Base-by-base conservation (phyloP, 1,140 invertebrate genomes). In the Lasioglossum baleicum region DNA sequence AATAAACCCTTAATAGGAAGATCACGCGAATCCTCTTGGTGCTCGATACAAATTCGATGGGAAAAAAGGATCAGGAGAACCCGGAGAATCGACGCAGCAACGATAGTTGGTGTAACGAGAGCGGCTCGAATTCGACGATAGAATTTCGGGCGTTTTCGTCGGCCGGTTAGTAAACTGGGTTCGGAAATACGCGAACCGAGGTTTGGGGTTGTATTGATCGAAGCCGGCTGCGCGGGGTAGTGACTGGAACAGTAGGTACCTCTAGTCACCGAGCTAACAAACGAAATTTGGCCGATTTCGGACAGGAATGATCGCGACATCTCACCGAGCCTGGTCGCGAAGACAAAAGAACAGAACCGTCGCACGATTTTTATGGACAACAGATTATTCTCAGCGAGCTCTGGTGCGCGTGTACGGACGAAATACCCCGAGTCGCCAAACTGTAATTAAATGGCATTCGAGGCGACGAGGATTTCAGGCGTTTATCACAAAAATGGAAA, bases 161-260 rank as follows among this genome's bases (percentile, higher is more conserved):
- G 79, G 78, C 68, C 81, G 58, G 81, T 86, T 86, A 79, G 81
- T 80, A 86, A 88, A 88, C 86, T 85, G 85, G 85, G 76, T 90
- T 90, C 85, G 88, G 86, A 90, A 90, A 88, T 90, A 87, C 89
- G 86, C 84, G 87, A 80, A 64, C 84, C 73, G 75, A 84, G 87
- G 88, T 91, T 91, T 91, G 89, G 86, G 89, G 87, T 90, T 83
- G 90, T 91, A 91, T 91, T 91, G 90, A 91, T 91, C 90, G 89
- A 71, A 82, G 81, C 80, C 64, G 81, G 80, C 85, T 89, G 87
- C 88, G 88, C 85, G 86, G 87, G 83, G 77, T 80, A 81, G 80
- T 82, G 73, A 81, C 81, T 87, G 83, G 88, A 88, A 87, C 87
- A 85, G 76, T 88, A 73, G 75, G 76, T 78, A 82, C 83, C 77